A percentile compares a stretch with the other conserved stretches of the same genome.
Conservation (phyloP, 2,797 vertebrate species). For the Hipposideros larvatus region DNA sequence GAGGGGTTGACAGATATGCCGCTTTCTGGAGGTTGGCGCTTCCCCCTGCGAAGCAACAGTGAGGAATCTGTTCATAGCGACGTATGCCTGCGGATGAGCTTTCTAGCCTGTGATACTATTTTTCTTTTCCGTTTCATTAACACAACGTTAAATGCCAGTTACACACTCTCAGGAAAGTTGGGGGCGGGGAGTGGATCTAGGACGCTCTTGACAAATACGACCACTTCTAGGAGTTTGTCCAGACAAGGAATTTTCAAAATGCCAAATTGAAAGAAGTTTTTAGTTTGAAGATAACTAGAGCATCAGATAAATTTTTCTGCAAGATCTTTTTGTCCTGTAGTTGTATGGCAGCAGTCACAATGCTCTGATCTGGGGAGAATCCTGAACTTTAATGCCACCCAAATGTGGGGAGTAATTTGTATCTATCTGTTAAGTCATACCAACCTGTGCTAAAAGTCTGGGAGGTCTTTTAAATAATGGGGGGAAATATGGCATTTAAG, state of each 20-base stretch:
- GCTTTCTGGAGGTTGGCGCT: neutral
- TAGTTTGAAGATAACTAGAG: neutral
- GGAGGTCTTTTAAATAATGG: slow-evolving; percentile 43
- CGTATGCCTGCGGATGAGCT: neutral
- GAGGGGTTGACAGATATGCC: neutral
- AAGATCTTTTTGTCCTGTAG: neutral
- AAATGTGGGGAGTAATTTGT: slow-evolving; percentile 5
- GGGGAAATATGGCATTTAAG: neutral
- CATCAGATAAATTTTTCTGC: neutral
- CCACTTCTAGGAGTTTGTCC: neutral
- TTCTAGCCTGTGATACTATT: neutral
- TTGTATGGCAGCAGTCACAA: neutral
- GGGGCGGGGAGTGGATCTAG: neutral
- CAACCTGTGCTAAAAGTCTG: neutral
- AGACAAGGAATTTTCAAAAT: neutral
- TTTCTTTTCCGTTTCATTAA: neutral
- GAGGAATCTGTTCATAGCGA: neutral
- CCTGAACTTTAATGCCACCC: slow-evolving; percentile 16
- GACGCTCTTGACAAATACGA: neutral
- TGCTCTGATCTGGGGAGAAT: neutral
- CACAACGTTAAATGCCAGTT: neutral
- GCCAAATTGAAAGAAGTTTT: neutral
- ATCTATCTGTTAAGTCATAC: slow-evolving; percentile 4
- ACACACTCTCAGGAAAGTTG: neutral
- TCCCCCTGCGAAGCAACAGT: neutral